These are phyloP conservation scores for Meriones psammophilus DNA, from an alignment of 2,797 vertebrate genomes.

Conservation along the genomic window DNA sequence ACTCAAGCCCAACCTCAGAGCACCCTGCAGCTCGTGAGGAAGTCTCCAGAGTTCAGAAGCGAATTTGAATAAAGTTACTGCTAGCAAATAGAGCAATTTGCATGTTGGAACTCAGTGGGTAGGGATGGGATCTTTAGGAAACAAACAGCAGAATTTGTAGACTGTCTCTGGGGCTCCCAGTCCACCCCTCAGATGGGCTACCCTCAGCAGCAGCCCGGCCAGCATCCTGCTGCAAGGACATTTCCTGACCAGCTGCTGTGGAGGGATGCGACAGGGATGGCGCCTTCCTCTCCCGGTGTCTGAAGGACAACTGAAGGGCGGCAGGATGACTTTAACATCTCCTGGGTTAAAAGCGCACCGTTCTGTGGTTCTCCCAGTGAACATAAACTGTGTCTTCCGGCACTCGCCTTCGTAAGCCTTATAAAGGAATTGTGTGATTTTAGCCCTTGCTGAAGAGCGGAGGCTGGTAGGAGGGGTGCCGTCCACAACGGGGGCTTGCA, in stretches of 20 bases:
- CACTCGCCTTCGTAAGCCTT: neutral
- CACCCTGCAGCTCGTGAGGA: neutral
- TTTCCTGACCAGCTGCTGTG: neutral
- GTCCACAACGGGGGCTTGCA: neutral
- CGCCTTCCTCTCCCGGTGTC: neutral
- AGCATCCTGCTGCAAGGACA: neutral
- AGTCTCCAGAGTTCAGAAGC: neutral
- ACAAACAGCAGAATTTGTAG: neutral
- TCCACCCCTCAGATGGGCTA: neutral
- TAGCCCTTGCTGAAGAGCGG: neutral
- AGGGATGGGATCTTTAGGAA: neutral
- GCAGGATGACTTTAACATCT: neutral
- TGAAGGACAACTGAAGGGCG: neutral
- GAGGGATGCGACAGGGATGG: too few species aligned
- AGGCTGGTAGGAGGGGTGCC: neutral
- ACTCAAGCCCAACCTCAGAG: neutral
- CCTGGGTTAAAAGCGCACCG: neutral
- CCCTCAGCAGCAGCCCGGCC: neutral
- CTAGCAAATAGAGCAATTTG: neutral
- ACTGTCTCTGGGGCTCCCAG: neutral
- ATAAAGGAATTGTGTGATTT: neutral
- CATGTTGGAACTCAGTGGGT: neutral
- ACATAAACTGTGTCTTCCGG: neutral
- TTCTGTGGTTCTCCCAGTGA: neutral
- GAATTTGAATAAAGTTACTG: neutral